Base-by-base conservation (phyloP, 2,113 vertebrate genomes). In the Lycaon pictus region DNA sequence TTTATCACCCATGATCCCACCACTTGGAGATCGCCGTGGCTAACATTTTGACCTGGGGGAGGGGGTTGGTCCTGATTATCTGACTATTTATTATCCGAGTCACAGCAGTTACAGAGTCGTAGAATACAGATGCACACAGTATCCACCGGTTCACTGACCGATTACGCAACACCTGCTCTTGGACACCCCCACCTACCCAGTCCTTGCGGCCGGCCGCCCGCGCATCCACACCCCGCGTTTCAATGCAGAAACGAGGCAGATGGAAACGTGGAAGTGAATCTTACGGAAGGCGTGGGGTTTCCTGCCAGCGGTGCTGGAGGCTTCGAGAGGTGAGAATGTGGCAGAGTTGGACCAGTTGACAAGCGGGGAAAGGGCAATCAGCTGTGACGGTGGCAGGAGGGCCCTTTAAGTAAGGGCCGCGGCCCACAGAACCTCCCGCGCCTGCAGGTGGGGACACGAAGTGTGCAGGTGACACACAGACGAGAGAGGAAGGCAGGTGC, bases 71-170 rank as follows among this genome's bases (percentile, higher is more conserved):
- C 53, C 95, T 96, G 83, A 67, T 96, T 94, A 95, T 90, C 43
- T 83, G 60, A 67, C 80, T 90, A 90, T 86, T 96, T 96, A 80
- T 97, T 96, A 82, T 65, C 35, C 83, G 81, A 87, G 80, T 94
- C 56, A 81, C 67, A 90, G 76, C 74, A 83, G 62, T 67, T 95
- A 74, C 15, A 48, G 63, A 63, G 19, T 69, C 88, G 67, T 79
- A 62, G 81, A 96, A 43, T 37, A 93, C 22, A 92, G 43, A 3
- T 48, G 67, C 16, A 74, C 87, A 79, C 84, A 92, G 51, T 90
- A 88, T 67, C 22, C 87, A 53, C 32, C 55, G 77, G 92, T 90
- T 90, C 80, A 90, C 32, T 37, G 74, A 51, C 80, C 85, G 56
- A 43, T 94, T 96, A 92, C 90, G 67, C 65, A 80, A 79, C 69